These are phyloP conservation scores for Drosophila setifemur DNA, from an alignment of 1,140 invertebrate species.

Conservation along the genomic window DNA sequence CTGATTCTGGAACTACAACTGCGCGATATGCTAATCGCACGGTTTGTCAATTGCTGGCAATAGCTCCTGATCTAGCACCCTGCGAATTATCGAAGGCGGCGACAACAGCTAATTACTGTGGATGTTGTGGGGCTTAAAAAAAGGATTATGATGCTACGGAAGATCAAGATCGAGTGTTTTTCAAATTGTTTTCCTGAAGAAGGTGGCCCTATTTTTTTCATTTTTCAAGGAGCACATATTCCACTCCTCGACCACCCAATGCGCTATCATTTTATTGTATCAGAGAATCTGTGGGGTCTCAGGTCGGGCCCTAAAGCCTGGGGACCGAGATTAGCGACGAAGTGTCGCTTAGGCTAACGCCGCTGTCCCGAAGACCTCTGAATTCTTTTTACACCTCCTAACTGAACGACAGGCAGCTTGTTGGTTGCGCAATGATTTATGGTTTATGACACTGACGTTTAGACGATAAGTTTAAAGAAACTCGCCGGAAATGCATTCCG, in stretches of 20 bases:
- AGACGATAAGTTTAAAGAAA: background rate
- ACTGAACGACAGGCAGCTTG: background rate
- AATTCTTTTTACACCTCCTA: background rate
- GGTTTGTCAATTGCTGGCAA: constrained; percentile 34
- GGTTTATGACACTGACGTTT: background rate
- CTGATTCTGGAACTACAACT: constrained; percentile 26
- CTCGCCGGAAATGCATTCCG: constrained; percentile 1
- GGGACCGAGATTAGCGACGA: constrained; percentile 26
- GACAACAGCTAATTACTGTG: background rate
- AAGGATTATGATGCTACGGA: no score
- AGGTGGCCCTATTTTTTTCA: no score
- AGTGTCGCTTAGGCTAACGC: constrained; percentile 37
- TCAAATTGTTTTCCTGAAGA: no score
- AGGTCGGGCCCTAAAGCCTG: constrained; percentile 24
- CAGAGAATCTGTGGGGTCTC: constrained; percentile 16
- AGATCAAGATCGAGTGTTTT: no score
- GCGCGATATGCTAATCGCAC: constrained; percentile 43
- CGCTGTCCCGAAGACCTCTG: background rate
- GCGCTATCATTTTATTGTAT: background rate
- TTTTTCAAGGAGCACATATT: constrained; percentile 12
- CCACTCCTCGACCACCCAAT: constrained; percentile 14
- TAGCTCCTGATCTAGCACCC: constrained; percentile 42
- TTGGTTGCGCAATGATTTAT: constrained; percentile 11
- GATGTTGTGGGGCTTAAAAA: no score
- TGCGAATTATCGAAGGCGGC: background rate